These are phyloP conservation scores for Anguilla pacifica DNA, from an alignment of 2,797 vertebrate species.

Conservation along the genomic window DNA sequence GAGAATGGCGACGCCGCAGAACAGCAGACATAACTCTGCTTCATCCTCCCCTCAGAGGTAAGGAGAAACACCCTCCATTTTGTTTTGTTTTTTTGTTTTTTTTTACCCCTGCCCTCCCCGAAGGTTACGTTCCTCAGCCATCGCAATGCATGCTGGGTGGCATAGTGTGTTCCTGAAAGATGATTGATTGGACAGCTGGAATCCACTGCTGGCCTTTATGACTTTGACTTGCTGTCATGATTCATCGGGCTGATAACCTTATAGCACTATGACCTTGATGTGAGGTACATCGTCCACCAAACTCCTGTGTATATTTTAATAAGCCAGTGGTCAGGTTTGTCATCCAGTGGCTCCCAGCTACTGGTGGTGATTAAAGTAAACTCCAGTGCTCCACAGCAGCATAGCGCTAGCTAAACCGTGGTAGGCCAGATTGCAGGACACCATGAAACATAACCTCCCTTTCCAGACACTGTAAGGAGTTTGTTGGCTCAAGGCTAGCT, in stretches of 20 bases:
- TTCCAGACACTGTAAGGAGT: background rate
- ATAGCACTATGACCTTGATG: background rate
- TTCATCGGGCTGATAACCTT: background rate
- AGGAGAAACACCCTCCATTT: conserved; percentile 42
- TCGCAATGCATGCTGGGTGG: background rate
- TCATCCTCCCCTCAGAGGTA: conserved; percentile 72
- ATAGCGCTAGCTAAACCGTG: background rate
- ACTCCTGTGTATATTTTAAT: background rate
- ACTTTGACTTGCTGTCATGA: background rate
- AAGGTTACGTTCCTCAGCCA: background rate
- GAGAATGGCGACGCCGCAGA: conserved; percentile 64
- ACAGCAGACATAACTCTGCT: conserved; percentile 66
- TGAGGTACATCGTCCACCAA: background rate
- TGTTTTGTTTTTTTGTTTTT: background rate
- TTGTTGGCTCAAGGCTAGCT: too few species aligned
- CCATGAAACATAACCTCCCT: background rate
- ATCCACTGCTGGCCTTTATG: background rate
- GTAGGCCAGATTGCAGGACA: background rate
- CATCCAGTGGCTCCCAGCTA: too few species aligned
- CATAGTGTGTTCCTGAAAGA: background rate
- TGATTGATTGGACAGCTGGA: background rate
- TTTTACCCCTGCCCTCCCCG: background rate
- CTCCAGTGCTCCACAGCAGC: background rate
- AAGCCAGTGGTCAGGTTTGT: background rate
- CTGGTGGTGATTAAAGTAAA: background rate